Evolutionary conservation across 2,113 vertebrate genomes (phyloP), one percentile per base, ranked within the genome.

Genomic region (Perca fluviatilis): DNA sequence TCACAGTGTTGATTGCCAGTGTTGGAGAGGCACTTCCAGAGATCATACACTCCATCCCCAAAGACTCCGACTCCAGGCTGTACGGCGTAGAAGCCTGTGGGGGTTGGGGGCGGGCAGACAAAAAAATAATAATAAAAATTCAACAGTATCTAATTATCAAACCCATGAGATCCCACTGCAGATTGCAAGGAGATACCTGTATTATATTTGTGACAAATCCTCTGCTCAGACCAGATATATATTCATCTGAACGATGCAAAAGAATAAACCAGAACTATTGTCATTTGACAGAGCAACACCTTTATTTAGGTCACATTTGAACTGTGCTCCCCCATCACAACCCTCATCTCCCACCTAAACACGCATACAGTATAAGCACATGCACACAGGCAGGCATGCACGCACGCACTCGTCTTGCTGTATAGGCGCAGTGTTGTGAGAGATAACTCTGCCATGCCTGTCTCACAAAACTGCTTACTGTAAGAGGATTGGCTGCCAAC

Each of bases 1-100:
- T 97, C 97, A 98, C 97, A 98, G 97, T 97, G 97, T 98, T 97
- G 96, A 97, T 97, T 95, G 97, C 96, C 96, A 97, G 94, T 93
- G 96, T 97, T 93, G 97, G 97, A 96, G 97, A 98, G 96, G 97
- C 97, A 97, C 96, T 98, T 97, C 96, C 97, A 95, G 97, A 96
- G 95, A 97, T 97, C 95, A 97, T 98, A 96, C 96, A 97, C 94
- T 98, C 97, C 96, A 97, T 97, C 96, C 97, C 97, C 95, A 97
- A 96, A 95, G 96, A 97, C 92, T 98, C 97, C 61, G 97, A 97
- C 94, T 98, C 97, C 95, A 97, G 95, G 95, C 96, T 98, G 96
- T 98, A 97, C 80, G 97, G 97, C 84, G 97, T 97, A 91, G 97
- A 97, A 93, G 97, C 97, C 97, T 98, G 88, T 84, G 85, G 85